Base-by-base conservation (phyloP, 2,888 invertebrate species). In the Caenorhabditis angaria region DNA sequence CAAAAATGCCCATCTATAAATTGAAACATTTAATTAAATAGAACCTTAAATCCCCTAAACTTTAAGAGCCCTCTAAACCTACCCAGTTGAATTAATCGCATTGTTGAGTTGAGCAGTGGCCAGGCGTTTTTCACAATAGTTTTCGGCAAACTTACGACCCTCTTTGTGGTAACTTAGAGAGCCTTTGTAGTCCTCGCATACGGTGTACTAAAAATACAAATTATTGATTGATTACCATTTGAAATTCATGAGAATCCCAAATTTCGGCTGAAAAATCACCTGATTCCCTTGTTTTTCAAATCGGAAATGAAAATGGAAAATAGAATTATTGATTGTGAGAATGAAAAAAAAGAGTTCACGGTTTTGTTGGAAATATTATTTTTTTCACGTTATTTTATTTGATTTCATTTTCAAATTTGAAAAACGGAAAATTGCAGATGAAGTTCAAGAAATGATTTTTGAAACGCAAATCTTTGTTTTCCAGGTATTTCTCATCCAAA, bases 81-180 rank as follows among this genome's bases (percentile, higher is more conserved):
- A 80, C 82, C 82, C 82, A 2, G 82, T 82, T 53, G 73, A 56
- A 57, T 82, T 82, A 61, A 82, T 77, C 59, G 70, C 65, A 56
- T 82, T 76, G n/a, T 64, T 56, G 27, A 76, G 70, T 41, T 76
- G 69, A 25, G 80, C 81, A 27, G 63, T 77, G 20, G 78, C 82
- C n/a, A 81, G 66, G 47, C 73, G 69, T 57, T 76, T 77, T 32
- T 67, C 72, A 51, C 82, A 81, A n/a, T 63, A 58, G 22, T 66
- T 58, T 14, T 69, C 70, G 53, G 76, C 77, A 10, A 24, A n/a
- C 1, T 50, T 35, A 18, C 64, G 50, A 6, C 73, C 72, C n/a
- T 65, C 69, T 70, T 81, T 79, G 68, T 64, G 73, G 32, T 68
- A 67, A 53, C 63, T 63, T 20, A 81, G 50, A n/a, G 61, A 57